Conservation (phyloP, 2,113 vertebrate species). For the Ornithorhynchus anatinus region DNA sequence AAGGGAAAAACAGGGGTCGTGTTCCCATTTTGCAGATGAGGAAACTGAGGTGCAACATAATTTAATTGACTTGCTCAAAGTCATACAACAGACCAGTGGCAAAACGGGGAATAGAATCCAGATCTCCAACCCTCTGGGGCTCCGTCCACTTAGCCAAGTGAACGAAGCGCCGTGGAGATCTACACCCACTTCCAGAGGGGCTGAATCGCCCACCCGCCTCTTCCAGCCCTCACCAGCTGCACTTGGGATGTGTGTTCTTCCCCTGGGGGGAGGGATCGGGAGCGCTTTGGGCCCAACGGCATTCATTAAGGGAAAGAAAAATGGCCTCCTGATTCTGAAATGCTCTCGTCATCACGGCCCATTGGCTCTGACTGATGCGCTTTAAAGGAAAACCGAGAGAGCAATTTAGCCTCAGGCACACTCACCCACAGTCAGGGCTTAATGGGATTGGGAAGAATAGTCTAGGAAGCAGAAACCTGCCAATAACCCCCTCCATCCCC, state of each 20-base stretch:
- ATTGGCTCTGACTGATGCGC: constrained; percentile 18
- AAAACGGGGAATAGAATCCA: too few relatives aligned
- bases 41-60: too few relatives aligned
- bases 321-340: constrained; percentile 18
- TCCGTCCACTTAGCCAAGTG: too few relatives aligned
- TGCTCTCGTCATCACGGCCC: not conserved
- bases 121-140: too few relatives aligned
- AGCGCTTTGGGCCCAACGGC: not conserved
- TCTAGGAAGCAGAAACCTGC: not conserved
- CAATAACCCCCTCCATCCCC: not conserved
- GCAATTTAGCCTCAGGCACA: constrained; percentile 12
- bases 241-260: not conserved
- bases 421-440: not conserved
- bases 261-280: not conserved
- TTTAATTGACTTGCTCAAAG: too few relatives aligned
- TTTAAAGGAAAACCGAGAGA: constrained; percentile 45
- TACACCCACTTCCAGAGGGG: not conserved
- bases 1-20: too few relatives aligned
- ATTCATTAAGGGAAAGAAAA: constrained; percentile 21
- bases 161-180: too few relatives aligned
- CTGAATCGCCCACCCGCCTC: not conserved
- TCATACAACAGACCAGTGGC: too few relatives aligned
- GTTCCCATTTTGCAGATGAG: too few relatives aligned
- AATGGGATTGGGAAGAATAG: not conserved
- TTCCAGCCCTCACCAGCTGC: not conserved